Evolutionary conservation across 2,113 vertebrate genomes (phyloP).

Genomic region (Oreochromis tanganicae): DNA sequence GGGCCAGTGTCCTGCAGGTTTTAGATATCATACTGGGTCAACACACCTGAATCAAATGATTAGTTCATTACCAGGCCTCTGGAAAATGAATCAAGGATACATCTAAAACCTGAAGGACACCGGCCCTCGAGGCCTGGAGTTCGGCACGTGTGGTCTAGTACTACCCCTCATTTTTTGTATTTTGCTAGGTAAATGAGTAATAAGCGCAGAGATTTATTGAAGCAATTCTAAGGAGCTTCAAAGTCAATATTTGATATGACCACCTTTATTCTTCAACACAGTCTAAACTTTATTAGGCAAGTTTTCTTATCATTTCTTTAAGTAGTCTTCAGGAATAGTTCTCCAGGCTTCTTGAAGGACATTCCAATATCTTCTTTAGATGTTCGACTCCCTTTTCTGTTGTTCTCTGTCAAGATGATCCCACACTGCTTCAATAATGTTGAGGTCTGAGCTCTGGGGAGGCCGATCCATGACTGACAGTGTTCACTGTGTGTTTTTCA

Average conservation of each 20-base stretch:
- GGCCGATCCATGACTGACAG: not conserved
- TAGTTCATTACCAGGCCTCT: not conserved
- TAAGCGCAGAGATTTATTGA: not conserved
- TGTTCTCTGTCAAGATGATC: not conserved
- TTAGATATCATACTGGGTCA: not conserved
- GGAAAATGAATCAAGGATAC: not conserved
- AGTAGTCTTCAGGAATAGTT: not conserved
- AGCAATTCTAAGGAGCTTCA: not conserved
- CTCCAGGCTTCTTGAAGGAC: not conserved
- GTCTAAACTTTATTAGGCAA: not conserved
- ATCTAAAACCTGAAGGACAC: not conserved
- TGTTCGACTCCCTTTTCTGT: not conserved
- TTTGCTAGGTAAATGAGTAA: not conserved
- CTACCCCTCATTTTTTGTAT: not conserved
- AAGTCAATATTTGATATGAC: not conserved
- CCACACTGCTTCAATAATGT: not conserved
- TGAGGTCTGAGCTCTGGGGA: not conserved
- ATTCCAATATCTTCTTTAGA: not conserved
- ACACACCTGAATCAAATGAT: not conserved
- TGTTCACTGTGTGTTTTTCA: not conserved
- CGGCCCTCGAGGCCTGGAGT: not conserved
- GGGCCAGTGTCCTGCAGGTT: not conserved
- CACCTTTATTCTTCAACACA: not conserved
- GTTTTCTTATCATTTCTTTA: not conserved
- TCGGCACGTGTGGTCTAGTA: accelerated